phyloP scores from a whole-genome alignment of 2,113 vertebrate species.

The Mus pahari region DNA sequence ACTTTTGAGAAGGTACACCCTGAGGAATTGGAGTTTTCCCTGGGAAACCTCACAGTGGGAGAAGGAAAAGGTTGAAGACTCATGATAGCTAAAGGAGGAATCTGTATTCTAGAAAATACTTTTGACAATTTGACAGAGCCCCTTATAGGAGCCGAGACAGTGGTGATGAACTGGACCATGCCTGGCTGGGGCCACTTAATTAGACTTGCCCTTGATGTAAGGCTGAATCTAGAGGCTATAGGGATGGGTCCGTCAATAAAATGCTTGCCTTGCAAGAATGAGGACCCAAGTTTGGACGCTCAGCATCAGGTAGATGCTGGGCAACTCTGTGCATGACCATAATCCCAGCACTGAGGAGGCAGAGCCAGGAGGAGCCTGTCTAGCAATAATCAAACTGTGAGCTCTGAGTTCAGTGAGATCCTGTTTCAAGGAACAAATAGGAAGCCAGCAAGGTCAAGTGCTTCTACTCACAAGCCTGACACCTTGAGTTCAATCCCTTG shows the following conservation, averaged over 20 bases:
- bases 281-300: neutral
- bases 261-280: neutral
- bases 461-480: too few species aligned
- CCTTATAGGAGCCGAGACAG: neutral
- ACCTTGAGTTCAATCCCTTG: too few species aligned
- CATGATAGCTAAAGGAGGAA: neutral
- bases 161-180: neutral
- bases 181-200: neutral
- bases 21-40: neutral
- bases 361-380: neutral
- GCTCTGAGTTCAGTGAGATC: neutral
- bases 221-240: neutral
- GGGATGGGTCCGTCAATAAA: neutral
- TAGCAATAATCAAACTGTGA: neutral
- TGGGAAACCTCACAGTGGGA: neutral
- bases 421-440: neutral
- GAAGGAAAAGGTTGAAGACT: neutral
- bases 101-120: neutral
- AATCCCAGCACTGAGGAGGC: neutral
- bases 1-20: neutral
- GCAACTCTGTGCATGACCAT: neutral
- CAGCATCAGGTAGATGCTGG: neutral
- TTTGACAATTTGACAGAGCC: neutral
- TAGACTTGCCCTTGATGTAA: neutral
- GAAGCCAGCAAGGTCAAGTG: too few species aligned